Conservation (phyloP, 1,140 invertebrate genomes). For the Steinernema khuongi region DNA sequence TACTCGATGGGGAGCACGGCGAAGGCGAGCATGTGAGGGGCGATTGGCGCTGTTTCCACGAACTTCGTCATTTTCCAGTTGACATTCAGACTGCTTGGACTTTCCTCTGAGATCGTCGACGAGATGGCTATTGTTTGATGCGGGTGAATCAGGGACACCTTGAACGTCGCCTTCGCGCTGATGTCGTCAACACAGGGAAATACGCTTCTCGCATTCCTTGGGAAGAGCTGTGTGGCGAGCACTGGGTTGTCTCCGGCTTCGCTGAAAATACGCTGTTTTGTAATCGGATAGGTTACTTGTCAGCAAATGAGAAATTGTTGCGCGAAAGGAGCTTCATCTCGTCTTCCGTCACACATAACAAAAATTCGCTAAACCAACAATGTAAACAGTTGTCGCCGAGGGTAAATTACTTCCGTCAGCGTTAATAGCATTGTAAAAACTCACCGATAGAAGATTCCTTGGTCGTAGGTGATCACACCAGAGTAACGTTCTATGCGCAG, state of each 20-base stretch:
- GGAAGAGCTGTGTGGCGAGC: not conserved
- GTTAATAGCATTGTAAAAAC: not conserved
- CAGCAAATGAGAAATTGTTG: not conserved
- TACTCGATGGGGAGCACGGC: not conserved
- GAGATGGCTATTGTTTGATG: not conserved
- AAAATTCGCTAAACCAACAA: not conserved
- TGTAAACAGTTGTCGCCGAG: not conserved
- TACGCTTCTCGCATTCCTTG: not conserved
- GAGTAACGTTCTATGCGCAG: not conserved
- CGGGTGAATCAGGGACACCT: not conserved
- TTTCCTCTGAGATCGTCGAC: not conserved
- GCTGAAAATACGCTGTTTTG: not conserved
- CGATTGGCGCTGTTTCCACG: not conserved
- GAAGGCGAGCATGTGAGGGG: not conserved
- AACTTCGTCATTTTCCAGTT: conserved; percentile 3
- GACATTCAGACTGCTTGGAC: not conserved
- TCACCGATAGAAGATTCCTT: not conserved
- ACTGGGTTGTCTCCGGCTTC: not conserved
- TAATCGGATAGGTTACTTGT: not conserved
- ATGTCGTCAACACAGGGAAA: not conserved
- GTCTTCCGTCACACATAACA: not conserved
- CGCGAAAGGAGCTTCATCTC: not conserved
- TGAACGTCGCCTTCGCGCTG: not conserved
- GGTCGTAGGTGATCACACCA: not conserved
- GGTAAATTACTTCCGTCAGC: not conserved